Base-by-base conservation (phyloP, 2,113 vertebrate genomes). In the Brachionichthys hirsutus region DNA sequence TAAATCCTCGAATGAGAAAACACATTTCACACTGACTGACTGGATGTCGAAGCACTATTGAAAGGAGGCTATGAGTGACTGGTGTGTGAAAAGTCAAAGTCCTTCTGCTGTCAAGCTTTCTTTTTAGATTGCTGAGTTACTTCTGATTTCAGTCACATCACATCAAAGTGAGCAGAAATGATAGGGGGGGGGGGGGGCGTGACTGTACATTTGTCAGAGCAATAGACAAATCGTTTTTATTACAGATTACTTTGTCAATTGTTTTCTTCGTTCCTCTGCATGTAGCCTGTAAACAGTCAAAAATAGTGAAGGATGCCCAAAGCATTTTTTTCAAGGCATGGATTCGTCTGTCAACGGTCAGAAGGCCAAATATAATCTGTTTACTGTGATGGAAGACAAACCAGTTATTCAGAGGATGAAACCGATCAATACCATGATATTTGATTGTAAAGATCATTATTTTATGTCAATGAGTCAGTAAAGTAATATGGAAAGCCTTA, bases 1-100 rank as follows among this genome's bases (percentile, higher is more conserved):
- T 49, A 24, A 69, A 55, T 78, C 62, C 65, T 67, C 54, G 71
- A 76, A 69, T 72, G 66, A 78, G 67, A 74, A 81, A 71, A 64
- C 60, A 9, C 43, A 67, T 60, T 76, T 63, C 46, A 54, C 50
- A 59, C 38, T 24, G 18, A 59, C 30, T n/a, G 66, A 58, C 69
- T 70, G 38, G 63, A 54, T 54, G 38, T 38, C 65, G 60, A 80
- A 62, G 19, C 45, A 63, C 53, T 10, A 43, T 20, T 63, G 52
- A 75, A 70, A 52, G 36, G 12, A 40, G 45, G 54, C 50, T 7
- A 15, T 12, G 41, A 65, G 47, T 42, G 40, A 74, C 44, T 19
- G 7, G 6, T 38, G 40, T 52, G 47, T 56, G 48, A 72, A 78
- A 50, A 54, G 70, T 18, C 5, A 55, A 40, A 19, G 24, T 30